A percentile compares a stretch with the other conserved stretches of the same genome.
Conservation (phyloP, 2,888 invertebrate species). For the Pristionchus entomophagus region DNA sequence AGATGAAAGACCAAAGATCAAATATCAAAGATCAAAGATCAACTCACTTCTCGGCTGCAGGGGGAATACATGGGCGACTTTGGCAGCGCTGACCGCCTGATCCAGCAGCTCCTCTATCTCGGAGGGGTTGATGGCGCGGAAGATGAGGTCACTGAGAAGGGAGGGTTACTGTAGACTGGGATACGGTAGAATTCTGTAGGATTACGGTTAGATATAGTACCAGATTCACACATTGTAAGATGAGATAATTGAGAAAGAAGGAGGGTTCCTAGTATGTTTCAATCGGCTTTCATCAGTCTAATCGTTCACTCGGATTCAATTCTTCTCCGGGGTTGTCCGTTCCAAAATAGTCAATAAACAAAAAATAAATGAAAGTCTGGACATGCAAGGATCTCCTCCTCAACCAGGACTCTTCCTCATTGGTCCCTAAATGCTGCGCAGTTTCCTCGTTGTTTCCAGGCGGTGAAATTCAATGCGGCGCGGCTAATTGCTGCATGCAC, state of each 20-base stretch:
- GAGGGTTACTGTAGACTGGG: background rate
- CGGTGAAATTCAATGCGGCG: no score
- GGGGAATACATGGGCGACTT: slow-evolving; percentile 60
- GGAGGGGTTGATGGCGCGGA: slow-evolving; percentile 50
- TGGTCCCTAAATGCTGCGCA: no score
- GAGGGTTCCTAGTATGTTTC: no score
- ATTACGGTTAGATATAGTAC: background rate
- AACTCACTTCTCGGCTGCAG: slow-evolving; percentile 49
- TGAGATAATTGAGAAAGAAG: background rate
- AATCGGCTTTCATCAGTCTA: background rate
- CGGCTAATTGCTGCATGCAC: no score
- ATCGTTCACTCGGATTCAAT: background rate
- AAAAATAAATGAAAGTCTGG: no score
- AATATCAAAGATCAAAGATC: background rate
- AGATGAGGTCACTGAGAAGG: slow-evolving; percentile 50
- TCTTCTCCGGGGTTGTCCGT: no score
- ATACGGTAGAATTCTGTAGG: background rate
- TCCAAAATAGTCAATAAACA: no score
- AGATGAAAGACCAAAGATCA: no score
- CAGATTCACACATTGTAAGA: background rate
- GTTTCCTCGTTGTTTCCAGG: no score
- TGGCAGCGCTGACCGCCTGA: slow-evolving; percentile 48
- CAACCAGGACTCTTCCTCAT: no score
- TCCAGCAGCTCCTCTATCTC: slow-evolving; percentile 24
- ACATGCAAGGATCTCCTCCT: no score